Conservation (phyloP, 2,888 invertebrate genomes). For the Athripsodes cinereus region DNA sequence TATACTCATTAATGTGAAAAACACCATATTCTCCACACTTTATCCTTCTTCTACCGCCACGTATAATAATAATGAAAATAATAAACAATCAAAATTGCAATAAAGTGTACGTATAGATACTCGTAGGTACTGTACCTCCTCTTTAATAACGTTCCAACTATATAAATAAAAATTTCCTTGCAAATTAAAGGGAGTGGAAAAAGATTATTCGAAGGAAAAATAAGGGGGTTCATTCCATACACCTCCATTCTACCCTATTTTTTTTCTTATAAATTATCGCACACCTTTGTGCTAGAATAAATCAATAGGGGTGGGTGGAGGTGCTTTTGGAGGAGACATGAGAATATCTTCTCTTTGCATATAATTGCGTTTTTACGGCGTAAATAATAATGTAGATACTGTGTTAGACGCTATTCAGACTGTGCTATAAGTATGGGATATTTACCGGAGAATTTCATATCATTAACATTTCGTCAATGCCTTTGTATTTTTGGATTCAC, state of each 20-base stretch:
- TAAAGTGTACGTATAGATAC: too few species aligned
- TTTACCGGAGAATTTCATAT: too few species aligned
- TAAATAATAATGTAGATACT: too few species aligned
- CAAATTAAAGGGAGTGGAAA: conserved; percentile 40
- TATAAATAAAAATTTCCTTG: conserved; percentile 44
- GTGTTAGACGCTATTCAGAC: too few species aligned
- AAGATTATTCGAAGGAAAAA: conserved; percentile 43
- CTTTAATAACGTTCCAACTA: conserved; percentile 17
- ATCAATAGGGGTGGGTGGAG: conserved; percentile 44
- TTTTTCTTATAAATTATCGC: conserved; percentile 42
- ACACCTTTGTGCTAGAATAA: conserved; percentile 51
- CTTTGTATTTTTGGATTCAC: too few species aligned
- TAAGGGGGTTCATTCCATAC: conserved; percentile 39
- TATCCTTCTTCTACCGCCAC: too few species aligned
- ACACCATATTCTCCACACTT: too few species aligned
- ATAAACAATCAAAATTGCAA: conserved; percentile 25
- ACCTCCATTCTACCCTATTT: conserved; percentile 19
- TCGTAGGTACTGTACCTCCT: too few species aligned
- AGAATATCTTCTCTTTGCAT: conserved; percentile 38
- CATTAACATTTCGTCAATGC: too few species aligned
- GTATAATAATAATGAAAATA: too few species aligned
- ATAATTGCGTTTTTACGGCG: conserved; percentile 32
- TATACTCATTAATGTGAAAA: too few species aligned
- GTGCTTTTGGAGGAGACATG: conserved; percentile 29
- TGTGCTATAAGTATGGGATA: too few species aligned